These are phyloP conservation scores for Genyomyrus donnyi DNA, from an alignment of 2,113 vertebrate genomes.

Conservation along the genomic window DNA sequence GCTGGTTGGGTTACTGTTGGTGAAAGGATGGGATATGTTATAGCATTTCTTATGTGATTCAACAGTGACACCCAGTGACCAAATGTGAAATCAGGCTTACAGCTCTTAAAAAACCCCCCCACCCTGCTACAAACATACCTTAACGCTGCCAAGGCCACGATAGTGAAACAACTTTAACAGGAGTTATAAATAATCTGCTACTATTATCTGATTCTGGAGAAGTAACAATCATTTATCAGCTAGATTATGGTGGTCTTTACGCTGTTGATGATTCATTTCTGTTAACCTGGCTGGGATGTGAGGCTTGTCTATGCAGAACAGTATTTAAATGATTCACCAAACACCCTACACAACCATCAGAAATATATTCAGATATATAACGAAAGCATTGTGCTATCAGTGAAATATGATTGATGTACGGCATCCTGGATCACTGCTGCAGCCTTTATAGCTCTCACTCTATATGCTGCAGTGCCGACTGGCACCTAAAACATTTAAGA, in stretches of 20 bases:
- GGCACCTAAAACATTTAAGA: too few species aligned
- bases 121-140: neutral
- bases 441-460: neutral
- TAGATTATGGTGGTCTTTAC: neutral
- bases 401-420: neutral
- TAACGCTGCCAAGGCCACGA: neutral
- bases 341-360: neutral
- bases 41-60: neutral
- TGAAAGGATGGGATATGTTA: neutral
- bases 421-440: neutral
- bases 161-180: neutral
- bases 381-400: neutral
- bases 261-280: neutral
- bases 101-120: neutral
- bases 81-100: neutral
- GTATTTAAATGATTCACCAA: neutral
- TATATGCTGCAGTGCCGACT: neutral
- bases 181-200: neutral
- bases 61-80: neutral
- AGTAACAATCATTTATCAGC: neutral
- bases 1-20: rapidly evolving
- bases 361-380: neutral
- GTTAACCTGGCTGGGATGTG: neutral
- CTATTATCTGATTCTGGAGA: neutral
- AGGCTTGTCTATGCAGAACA: neutral